phyloP scores from a whole-genome alignment of 1,140 invertebrate species.

The Nautilus pompilius region DNA sequence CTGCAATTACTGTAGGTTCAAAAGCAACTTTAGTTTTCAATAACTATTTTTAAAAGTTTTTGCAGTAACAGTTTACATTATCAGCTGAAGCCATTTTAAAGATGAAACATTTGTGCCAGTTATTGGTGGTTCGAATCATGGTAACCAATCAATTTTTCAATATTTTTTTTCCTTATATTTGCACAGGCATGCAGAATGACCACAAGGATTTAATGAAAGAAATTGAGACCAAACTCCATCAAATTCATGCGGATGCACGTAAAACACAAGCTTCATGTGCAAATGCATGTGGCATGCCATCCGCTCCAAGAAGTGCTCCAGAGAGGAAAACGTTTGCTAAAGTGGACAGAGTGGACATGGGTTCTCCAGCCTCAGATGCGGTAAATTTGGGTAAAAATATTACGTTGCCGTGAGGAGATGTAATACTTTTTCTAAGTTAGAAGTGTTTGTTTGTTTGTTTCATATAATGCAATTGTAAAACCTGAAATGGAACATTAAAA shows the following conservation, averaged over 20 bases:
- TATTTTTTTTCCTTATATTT: conserved; percentile 7
- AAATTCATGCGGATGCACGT: conserved; percentile 57
- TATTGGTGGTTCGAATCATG: no score
- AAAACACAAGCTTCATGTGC: not conserved
- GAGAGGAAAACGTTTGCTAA: conserved; percentile 63
- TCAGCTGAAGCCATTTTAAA: no score
- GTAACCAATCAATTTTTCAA: not conserved
- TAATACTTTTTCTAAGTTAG: no score
- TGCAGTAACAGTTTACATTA: no score
- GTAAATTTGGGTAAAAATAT: conserved; percentile 65
- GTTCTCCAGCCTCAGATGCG: conserved; percentile 77
- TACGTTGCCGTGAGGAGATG: no score
- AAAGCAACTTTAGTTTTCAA: no score
- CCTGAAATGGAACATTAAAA: no score
- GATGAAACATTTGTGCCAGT: no score
- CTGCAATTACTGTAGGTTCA: no score
- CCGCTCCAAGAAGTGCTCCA: not conserved
- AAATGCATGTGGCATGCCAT: not conserved
- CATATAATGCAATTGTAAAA: no score
- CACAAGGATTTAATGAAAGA: conserved; percentile 78
- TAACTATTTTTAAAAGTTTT: no score
- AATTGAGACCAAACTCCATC: conserved; percentile 74
- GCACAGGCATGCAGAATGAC: conserved; percentile 84
- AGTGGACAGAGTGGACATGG: conserved; percentile 69
- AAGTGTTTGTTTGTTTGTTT: no score